These are phyloP conservation scores for Schizotus pectinicornis DNA, from an alignment of 2,888 invertebrate species.

Conservation along the genomic window DNA sequence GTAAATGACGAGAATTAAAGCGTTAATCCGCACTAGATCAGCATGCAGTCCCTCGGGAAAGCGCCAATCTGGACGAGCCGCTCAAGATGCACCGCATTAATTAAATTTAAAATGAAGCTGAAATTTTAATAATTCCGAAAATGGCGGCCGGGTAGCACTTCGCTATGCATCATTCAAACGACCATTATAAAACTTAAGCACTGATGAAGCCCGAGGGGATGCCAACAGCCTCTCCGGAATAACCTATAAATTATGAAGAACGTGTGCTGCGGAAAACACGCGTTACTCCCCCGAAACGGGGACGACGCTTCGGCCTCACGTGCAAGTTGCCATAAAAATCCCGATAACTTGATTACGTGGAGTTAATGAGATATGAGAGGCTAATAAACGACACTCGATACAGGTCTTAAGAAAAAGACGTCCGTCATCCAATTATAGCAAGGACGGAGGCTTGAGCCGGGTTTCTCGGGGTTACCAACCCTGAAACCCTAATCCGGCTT, in stretches of 20 bases:
- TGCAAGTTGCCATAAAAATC: slow-evolving; percentile 19
- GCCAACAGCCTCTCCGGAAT: slow-evolving; percentile 40
- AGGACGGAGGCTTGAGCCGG: slow-evolving; percentile 36
- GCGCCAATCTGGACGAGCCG: slow-evolving; percentile 9
- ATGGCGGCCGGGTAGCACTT: slow-evolving; percentile 32
- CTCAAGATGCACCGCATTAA: slow-evolving; percentile 37
- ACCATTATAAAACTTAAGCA: slow-evolving; percentile 50
- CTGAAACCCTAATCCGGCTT: slow-evolving; percentile 51
- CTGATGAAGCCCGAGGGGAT: slow-evolving; percentile 45
- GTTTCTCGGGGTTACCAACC: slow-evolving; percentile 53
- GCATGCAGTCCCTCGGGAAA: slow-evolving; percentile 18
- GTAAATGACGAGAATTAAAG: slow-evolving; percentile 39
- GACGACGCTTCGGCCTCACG: not conserved
- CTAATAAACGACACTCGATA: slow-evolving; percentile 55
- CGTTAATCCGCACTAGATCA: slow-evolving; percentile 36
- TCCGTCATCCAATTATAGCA: slow-evolving; percentile 54
- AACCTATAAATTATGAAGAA: slow-evolving; percentile 46
- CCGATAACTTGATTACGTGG: slow-evolving; percentile 30
- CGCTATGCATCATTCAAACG: slow-evolving; percentile 48
- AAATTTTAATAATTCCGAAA: slow-evolving; percentile 49
- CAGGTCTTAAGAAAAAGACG: slow-evolving; percentile 50
- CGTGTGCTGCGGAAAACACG: slow-evolving; percentile 31
- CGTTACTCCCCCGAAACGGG: slow-evolving; percentile 10
- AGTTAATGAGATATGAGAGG: slow-evolving; percentile 41
- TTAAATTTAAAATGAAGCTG: slow-evolving; percentile 41